Conservation (phyloP, 2,113 vertebrate genomes). For the Heptranchias perlo region DNA sequence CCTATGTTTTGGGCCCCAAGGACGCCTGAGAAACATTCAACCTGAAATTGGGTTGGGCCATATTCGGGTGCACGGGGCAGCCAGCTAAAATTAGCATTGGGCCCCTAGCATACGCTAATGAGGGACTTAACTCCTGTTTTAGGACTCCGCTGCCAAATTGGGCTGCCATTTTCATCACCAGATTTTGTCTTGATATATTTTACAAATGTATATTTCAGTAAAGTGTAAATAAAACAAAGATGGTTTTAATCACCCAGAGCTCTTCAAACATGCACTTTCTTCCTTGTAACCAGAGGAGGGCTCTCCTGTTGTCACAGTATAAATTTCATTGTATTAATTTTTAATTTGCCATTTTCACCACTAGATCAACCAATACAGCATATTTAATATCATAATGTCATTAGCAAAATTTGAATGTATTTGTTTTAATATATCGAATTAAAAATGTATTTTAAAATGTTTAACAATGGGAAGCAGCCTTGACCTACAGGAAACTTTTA, state of each 20-base stretch:
- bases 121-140: neutral
- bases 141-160: neutral
- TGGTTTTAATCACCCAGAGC: neutral
- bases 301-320: neutral
- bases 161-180: neutral
- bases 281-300: neutral
- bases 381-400: constrained; percentile 13
- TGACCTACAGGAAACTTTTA: neutral
- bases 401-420: neutral
- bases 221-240: neutral
- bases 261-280: neutral
- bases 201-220: neutral
- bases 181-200: neutral
- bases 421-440: neutral
- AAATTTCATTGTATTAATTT: neutral
- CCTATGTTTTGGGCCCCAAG: neutral
- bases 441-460: neutral
- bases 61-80: neutral
- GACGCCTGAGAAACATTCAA: neutral
- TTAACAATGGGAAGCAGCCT: neutral
- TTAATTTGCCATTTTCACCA: neutral
- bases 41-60: neutral
- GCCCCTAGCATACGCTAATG: neutral
- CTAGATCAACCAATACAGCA: neutral
- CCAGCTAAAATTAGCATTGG: neutral